Evolutionary conservation across 1,140 invertebrate genomes (phyloP), one percentile per base, ranked within the genome.

Genomic region (Rhyzopertha dominica): DNA sequence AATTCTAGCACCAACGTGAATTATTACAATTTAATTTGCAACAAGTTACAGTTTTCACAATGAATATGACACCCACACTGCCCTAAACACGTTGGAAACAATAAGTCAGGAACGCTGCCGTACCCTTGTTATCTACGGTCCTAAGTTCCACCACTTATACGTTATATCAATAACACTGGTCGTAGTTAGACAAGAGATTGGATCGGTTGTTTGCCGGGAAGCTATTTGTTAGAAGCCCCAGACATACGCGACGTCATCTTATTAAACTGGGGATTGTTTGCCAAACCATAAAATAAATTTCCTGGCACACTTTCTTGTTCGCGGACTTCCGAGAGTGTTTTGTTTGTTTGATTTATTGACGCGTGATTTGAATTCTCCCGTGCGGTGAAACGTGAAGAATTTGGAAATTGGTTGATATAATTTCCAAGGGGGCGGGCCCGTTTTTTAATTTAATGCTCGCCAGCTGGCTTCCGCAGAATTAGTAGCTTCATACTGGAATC

Each of bases 281-380:
- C 51, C 51, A 57, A 51, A 49, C 51, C 47, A 54, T 57, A 54
- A 54, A 57, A 57, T 57, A 57, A 57, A 53, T 57, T 53, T 53
- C 43, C 54, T 40, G 54, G 51, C 54, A 50, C 51, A 51, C 45
- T 54, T 54, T 54, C 53, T 54, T 51, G 49, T 51, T 51, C 53
- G 43, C 37, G 31, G 41, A 34, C 29, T 36, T 35, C 41, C 26
- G 49, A 41, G 19, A 42, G 44, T 57, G 54, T 57, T 57, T 57
- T 57, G 54, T 54, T 45, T 54, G 44, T 42, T n/a, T 54, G 54
- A 57, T 57, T 57, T 57, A 57, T 54, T 45, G 54, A 49, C 54
- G 52, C 54, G 52, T 53, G 54, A 57, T 57, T 57, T 57, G 54
- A 57, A 57, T 57, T 54, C 54, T 41, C 42, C 31, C 42, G 40